Evolutionary conservation across 1,140 invertebrate species (phyloP), one percentile per base, ranked within the genome.

Genomic region (Onthophagus taurus): DNA sequence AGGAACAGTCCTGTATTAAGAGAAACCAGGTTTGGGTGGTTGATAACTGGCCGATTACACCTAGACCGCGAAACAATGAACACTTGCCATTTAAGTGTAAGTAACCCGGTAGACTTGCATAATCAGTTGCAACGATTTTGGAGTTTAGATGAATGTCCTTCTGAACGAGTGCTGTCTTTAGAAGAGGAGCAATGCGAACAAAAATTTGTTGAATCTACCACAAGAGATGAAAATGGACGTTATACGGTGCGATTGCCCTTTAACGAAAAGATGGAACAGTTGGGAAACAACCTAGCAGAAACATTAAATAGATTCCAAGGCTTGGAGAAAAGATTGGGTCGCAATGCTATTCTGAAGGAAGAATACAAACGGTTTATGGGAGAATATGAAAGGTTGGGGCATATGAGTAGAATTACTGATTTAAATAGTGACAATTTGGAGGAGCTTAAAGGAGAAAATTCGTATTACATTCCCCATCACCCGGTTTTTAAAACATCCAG

Each of bases 401-500:
- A n/a, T n/a, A n/a, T 47, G 45, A 33, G n/a, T n/a, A n/a, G n/a
- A n/a, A n/a, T n/a, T n/a, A n/a, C n/a, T n/a, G n/a, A n/a, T n/a
- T n/a, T n/a, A n/a, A n/a, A n/a, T n/a, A n/a, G n/a, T n/a, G n/a
- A n/a, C n/a, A n/a, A n/a, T n/a, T n/a, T n/a, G n/a, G n/a, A n/a
- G n/a, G n/a, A n/a, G n/a, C n/a, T 20, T 18, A 4, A 30, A 24
- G 4, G 9, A 16, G 16, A 20, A 42, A 18, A 8, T 43, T 38
- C 14, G 38, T 34, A 33, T 43, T 42, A 26, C 18, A n/a, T 47
- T 21, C 47, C 47, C 9, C 42, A 44, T 69, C 68, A 51, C 42
- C 68, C 3, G 1, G 61, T 71, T 0, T 16, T 65, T 3, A 53
- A 55, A 11, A 49, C 55, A 20, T 36, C 57, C 2, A 55, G 53